Conservation (phyloP, 2,797 vertebrate species). For the Acomys russatus region DNA sequence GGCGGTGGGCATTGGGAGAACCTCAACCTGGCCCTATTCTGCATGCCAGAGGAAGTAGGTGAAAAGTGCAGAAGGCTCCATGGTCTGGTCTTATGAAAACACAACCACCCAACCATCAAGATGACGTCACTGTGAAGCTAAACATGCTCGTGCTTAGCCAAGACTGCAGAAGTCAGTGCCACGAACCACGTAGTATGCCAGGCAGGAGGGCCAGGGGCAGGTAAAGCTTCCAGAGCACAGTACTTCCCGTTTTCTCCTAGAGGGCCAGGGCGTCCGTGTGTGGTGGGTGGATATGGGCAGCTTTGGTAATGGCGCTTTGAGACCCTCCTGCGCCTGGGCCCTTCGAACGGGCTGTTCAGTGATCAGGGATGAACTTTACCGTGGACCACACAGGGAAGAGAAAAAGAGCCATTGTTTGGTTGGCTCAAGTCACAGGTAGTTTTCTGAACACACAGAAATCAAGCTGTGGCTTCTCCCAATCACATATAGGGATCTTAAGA, state of each 20-base stretch:
- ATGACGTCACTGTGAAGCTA: background rate
- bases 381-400: background rate
- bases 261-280: background rate
- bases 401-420: background rate
- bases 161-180: background rate
- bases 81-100: conserved; percentile 36
- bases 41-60: background rate
- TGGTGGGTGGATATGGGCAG: fast-evolving
- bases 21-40: background rate
- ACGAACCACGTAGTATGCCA: background rate
- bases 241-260: background rate
- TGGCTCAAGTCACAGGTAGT: background rate
- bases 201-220: background rate
- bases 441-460: background rate
- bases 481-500: background rate
- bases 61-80: background rate
- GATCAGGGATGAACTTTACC: fast-evolving
- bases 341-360: background rate
- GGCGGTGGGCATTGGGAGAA: background rate
- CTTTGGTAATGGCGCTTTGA: background rate
- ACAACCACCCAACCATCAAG: background rate
- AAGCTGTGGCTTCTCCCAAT: background rate
- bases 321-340: background rate
- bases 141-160: background rate
- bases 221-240: background rate